Base-by-base conservation (phyloP, 2,113 vertebrate species). In the Podilymbus podiceps region DNA sequence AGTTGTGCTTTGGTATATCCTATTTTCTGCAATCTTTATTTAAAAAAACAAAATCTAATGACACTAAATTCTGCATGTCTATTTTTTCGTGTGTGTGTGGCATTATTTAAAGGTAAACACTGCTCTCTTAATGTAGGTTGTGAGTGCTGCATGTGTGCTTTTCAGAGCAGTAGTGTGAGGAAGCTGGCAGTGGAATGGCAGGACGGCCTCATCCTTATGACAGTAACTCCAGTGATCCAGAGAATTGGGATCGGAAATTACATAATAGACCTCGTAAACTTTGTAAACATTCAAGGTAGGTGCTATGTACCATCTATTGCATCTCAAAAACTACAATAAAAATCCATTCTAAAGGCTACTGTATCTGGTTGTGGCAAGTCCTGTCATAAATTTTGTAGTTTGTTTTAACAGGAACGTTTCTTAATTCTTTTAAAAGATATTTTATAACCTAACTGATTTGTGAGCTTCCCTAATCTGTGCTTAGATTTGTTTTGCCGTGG, bases 151-250 rank as follows among this genome's bases (percentile, higher is more conserved):
- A 98, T 97, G 96, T 98, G 95, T 98, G 97, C 97, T 98, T 97
- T 98, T 98, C 97, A 98, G 97, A 98, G 97, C 98, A 97, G 62
- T 98, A 98, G 98, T 98, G 98, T 98, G 98, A 98, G 98, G 98
- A 98, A 98, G 97, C 97, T 98, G 98, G 96, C 95, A 98, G 98
- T 99, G 99, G 99, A 98, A 99, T 99, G 99, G 99, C 98, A 98
- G 98, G 98, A 97, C 98, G 98, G 97, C 98, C 98, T 98, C 99
- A 98, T 98, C 98, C 99, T 98, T 99, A 99, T 99, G 99, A 99
- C 98, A 99, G 99, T 98, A 99, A 99, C 98, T 99, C 98, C 98
- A 99, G 99, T 97, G 99, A 99, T 97, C 98, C 98, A 96, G 99
- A 99, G 98, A 99, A 99, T 97, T 99, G 99, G 98, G 98, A 99